Evolutionary conservation across 1,140 invertebrate genomes (phyloP).

Genomic region (Drosophila bipectinata): DNA sequence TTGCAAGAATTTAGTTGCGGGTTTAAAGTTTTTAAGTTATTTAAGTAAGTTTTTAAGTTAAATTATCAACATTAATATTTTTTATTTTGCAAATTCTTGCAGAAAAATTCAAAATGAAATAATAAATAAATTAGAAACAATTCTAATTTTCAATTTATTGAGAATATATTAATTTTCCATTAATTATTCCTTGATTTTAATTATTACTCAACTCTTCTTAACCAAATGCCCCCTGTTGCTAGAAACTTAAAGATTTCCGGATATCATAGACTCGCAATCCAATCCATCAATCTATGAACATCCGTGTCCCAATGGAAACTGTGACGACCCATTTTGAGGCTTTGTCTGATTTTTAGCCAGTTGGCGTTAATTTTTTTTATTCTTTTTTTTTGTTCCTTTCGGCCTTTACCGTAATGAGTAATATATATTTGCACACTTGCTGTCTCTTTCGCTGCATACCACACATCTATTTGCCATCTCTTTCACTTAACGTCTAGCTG

Average conservation of each 20-base stretch:
- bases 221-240: no score
- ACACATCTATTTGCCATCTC: constrained; percentile 1
- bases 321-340: constrained; percentile 10
- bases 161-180: no score
- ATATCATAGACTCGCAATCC: background rate
- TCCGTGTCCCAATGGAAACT: constrained; percentile 9
- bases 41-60: no score
- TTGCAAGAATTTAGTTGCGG: no score
- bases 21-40: no score
- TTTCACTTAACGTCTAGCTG: constrained; percentile 12
- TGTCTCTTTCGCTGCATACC: constrained; percentile 12
- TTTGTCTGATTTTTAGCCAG: constrained; percentile 22
- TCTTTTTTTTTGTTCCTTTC: background rate
- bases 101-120: no score
- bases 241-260: background rate
- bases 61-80: no score
- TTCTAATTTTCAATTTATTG: no score
- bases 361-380: constrained; percentile 35
- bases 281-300: background rate
- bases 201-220: no score
- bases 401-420: constrained; percentile 17
- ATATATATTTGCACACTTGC: constrained; percentile 22
- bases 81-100: no score
- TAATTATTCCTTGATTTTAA: no score
- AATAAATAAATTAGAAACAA: no score